These are phyloP conservation scores for Dorcus parallelipipedus DNA, from an alignment of 2,888 invertebrate species.

Conservation along the genomic window DNA sequence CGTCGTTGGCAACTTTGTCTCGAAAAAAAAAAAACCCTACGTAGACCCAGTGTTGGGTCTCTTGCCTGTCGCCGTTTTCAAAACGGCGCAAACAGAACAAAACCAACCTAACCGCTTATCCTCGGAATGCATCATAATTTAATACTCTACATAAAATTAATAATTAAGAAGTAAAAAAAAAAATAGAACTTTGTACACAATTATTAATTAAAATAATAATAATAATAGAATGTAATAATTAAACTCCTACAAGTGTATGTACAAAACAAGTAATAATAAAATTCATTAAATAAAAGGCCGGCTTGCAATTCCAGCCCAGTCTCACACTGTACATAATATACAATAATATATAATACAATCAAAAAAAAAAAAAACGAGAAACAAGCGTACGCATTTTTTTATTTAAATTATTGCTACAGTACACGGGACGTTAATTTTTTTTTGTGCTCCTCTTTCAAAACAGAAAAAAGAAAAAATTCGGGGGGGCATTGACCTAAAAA, in stretches of 20 bases:
- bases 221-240: slow-evolving; percentile 19
- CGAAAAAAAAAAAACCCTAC: too few relatives aligned
- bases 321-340: slow-evolving; percentile 1
- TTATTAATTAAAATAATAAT: slow-evolving; percentile 22
- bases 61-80: neutral
- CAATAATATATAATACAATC: slow-evolving; percentile 12
- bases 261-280: slow-evolving; percentile 15
- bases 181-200: slow-evolving; percentile 37
- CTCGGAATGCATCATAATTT: slow-evolving; percentile 30
- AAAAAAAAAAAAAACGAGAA: slow-evolving; percentile 1
- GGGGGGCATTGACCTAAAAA: slow-evolving; percentile 42
- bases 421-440: slow-evolving; percentile 6
- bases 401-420: slow-evolving; percentile 10
- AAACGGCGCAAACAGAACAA: neutral
- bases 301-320: neutral
- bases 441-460: neutral
- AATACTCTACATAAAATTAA: slow-evolving; percentile 32
- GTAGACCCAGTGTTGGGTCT: too few relatives aligned
- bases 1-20: too few relatives aligned
- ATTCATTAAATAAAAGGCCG: neutral
- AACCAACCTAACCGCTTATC: slow-evolving; percentile 12
- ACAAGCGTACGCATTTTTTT: slow-evolving; percentile 15
- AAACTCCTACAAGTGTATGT: slow-evolving; percentile 18
- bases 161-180: slow-evolving; percentile 31
- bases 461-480: slow-evolving; percentile 7